Base-by-base conservation (phyloP, 2,797 vertebrate species). In the Trachops cirrhosus region DNA sequence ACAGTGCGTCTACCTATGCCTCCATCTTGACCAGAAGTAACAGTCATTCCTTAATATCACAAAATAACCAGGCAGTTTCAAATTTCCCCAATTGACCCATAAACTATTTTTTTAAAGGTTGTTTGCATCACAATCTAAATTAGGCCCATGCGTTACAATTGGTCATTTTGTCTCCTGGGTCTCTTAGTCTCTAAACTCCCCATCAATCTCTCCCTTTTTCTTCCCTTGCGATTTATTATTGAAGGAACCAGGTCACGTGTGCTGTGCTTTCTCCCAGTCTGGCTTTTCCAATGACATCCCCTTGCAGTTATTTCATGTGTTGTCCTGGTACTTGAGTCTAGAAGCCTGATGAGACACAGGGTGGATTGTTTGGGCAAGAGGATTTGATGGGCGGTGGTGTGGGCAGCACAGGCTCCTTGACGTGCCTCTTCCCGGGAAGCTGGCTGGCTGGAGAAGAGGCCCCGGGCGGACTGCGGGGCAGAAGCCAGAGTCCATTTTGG, bases 81-180 rank as follows among this genome's bases (percentile, higher is more conserved):
- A 2, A 57, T 71, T 86, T 64, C 71, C 85, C 87, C 84, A 59
- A 1, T 0, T 37, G 75, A 92, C 26, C 84, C 18, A 52, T 22
- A 41, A 52, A 57, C 89, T 24, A 6, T 37, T 83, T 62, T 73
- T 75, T 67, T 64, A 6, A 21, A 52, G 39, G 75, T 86, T 37
- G 34, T 91, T 85, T 82, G 90, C 85, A 37, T 95, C 34, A 34
- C 6, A 74, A 84, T 80, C 85, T 87, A 80, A 84, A 80, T 73
- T 48, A 73, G 41, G 32, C 14, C 77, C 48, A 5, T 11, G 37
- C 54, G 26, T 84, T 89, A 67, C 79, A 89, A 59, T 68, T 2
- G 5, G 44, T n/a, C 39, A 2, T 10, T 94, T 62, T 84, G 26
- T 68, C 86, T 70, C 50, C 71, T 16, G 16, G 29, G 79, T 89